Percentiles rank a stretch among this genome's conserved stretches.
Evolutionary conservation across 92 coral and sea anemone genomes (phyloP).

Genomic region (Palythoa heliodiscus): DNA sequence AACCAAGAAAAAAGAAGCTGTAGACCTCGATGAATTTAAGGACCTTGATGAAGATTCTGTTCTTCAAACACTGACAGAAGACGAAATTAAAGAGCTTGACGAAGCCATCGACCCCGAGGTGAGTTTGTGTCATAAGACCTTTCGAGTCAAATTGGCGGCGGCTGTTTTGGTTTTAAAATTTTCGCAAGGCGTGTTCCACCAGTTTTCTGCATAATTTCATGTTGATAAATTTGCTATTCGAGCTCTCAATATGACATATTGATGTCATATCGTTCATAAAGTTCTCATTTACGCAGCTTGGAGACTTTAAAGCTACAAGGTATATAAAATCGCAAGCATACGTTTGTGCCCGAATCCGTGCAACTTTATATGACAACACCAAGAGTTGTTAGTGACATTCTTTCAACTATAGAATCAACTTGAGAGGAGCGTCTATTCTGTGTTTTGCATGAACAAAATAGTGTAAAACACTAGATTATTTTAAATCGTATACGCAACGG

Average conservation of each 20-base stretch:
- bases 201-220: conserved; percentile 28
- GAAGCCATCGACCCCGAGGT: conserved; percentile 98
- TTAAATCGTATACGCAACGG: too few species aligned
- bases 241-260: neutral
- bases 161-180: neutral
- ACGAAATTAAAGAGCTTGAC: conserved; percentile 82
- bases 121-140: conserved; percentile 11
- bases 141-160: neutral
- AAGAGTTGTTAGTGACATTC: neutral
- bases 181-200: conserved; percentile 10
- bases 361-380: neutral
- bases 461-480: too few species aligned
- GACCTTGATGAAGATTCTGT: conserved; percentile 83
- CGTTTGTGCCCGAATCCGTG: neutral
- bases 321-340: neutral
- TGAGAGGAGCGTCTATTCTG: too few species aligned
- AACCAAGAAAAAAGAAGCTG: conserved; percentile 57
- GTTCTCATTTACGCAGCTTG: neutral
- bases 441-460: too few species aligned
- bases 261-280: neutral
- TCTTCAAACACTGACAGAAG: conserved; percentile 83
- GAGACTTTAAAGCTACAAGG: neutral
- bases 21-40: conserved; percentile 70
- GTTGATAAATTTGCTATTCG: neutral
- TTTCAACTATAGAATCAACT: too few species aligned